A percentile compares a stretch with the other conserved stretches of the same genome.
phyloP scores from a whole-genome alignment of 2,113 vertebrate genomes.

The Hippoglossus stenolepis region DNA sequence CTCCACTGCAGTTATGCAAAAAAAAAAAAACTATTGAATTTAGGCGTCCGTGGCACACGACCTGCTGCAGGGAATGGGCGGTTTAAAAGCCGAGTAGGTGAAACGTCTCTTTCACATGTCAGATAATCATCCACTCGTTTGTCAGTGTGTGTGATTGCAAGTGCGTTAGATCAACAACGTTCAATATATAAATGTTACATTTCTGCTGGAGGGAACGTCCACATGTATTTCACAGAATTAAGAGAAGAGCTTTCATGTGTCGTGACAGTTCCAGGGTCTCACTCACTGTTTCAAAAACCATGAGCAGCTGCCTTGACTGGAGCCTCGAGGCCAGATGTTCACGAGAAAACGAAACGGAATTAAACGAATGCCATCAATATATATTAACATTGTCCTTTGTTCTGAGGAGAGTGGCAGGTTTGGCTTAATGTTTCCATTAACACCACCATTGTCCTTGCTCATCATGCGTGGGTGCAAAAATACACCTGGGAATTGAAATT shows the following conservation, averaged over 20 bases:
- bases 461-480: slow-evolving; percentile 41
- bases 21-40: slow-evolving; percentile 11
- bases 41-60: slow-evolving; percentile 18
- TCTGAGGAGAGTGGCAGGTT: slow-evolving; percentile 42
- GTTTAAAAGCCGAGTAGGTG: neutral
- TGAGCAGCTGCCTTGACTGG: neutral
- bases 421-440: slow-evolving; percentile 36
- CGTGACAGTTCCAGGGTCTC: too few species aligned
- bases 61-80: slow-evolving; percentile 31
- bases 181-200: slow-evolving; percentile 22
- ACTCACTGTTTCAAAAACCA: neutral
- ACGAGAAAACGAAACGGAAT: neutral
- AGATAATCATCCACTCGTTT: slow-evolving; percentile 5
- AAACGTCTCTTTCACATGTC: neutral
- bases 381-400: slow-evolving; percentile 56
- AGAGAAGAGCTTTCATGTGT: too few species aligned
- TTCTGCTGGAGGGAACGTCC: neutral
- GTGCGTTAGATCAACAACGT: neutral
- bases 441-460: slow-evolving; percentile 42
- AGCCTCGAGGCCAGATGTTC: neutral
- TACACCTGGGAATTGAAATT: too few species aligned
- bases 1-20: slow-evolving; percentile 42
- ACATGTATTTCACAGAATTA: slow-evolving; percentile 4
- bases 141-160: slow-evolving; percentile 5
- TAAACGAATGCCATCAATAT: slow-evolving; percentile 22